A percentile compares a stretch with the other conserved stretches of the same genome.
These are phyloP conservation scores for Etia nguti DNA, from an alignment of 2,113 vertebrate species.

Conservation along the genomic window DNA sequence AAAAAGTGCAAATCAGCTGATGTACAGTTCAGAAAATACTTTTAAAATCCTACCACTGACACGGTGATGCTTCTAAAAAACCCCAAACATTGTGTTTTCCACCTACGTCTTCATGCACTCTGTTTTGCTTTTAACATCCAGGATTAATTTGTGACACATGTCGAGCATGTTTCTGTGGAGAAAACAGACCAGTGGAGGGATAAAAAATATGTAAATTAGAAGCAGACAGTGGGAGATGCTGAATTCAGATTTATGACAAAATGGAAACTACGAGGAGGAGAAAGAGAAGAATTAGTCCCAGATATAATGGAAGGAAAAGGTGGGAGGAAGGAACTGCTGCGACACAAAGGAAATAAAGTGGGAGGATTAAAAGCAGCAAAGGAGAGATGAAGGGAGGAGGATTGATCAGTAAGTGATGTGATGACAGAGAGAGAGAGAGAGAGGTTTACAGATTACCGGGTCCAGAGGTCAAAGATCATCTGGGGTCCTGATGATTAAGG, in stretches of 20 bases:
- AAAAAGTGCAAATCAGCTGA: not conserved
- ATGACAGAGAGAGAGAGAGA: not conserved
- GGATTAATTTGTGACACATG: not conserved
- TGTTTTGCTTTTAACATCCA: not conserved
- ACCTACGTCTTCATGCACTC: not conserved
- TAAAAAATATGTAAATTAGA: not conserved
- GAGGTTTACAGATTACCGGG: not conserved
- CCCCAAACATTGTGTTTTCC: not conserved
- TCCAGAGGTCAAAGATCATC: not conserved
- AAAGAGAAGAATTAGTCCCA: not conserved
- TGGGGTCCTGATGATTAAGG: not conserved
- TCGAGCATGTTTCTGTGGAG: not conserved
- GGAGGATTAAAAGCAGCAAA: not conserved
- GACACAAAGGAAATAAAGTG: not conserved
- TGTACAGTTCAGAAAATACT: fast-evolving
- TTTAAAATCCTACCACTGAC: no score
- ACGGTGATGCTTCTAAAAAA: not conserved
- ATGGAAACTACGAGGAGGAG: not conserved
- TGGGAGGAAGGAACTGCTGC: not conserved
- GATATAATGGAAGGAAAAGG: not conserved
- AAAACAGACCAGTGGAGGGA: not conserved
- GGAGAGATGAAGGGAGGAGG: not conserved
- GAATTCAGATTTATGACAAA: not conserved
- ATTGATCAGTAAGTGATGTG: not conserved
- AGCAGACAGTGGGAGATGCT: not conserved